These are phyloP conservation scores for Pygathrix nemaeus DNA, from an alignment of 2,113 vertebrate species.

Conservation along the genomic window DNA sequence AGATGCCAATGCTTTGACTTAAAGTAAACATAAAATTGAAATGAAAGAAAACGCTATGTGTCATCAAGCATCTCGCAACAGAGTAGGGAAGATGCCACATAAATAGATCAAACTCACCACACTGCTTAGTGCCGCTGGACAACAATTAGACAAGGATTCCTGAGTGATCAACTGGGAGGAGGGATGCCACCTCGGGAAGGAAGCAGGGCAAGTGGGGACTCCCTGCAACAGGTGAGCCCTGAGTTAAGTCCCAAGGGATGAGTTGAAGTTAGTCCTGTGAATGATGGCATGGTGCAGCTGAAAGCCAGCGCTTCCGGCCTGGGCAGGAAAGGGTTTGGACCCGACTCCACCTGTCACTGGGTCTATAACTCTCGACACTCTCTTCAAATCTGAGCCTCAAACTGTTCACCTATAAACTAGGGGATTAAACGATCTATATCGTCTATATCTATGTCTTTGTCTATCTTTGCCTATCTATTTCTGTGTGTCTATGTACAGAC, in stretches of 20 bases:
- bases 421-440: not conserved
- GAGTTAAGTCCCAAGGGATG: not conserved
- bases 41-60: not conserved
- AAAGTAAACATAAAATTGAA: not conserved
- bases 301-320: not conserved
- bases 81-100: not conserved
- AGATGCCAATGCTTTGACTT: not conserved
- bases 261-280: not conserved
- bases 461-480: too few relatives aligned
- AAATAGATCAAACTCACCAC: not conserved
- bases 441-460: too few relatives aligned
- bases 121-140: too few relatives aligned
- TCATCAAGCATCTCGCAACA: not conserved
- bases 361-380: not conserved
- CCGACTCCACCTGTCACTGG: too few relatives aligned
- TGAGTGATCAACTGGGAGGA: fast-evolving
- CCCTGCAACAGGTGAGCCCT: not conserved
- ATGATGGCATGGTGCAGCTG: fast-evolving
- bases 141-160: fast-evolving
- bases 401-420: not conserved
- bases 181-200: not conserved
- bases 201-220: not conserved
- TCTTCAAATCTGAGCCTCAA: not conserved
- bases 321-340: not conserved
- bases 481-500: not conserved